Evolutionary conservation across 2,888 invertebrate species (phyloP), one percentile per base, ranked within the genome.

Genomic region (Harpagoxenus sublaevis): DNA sequence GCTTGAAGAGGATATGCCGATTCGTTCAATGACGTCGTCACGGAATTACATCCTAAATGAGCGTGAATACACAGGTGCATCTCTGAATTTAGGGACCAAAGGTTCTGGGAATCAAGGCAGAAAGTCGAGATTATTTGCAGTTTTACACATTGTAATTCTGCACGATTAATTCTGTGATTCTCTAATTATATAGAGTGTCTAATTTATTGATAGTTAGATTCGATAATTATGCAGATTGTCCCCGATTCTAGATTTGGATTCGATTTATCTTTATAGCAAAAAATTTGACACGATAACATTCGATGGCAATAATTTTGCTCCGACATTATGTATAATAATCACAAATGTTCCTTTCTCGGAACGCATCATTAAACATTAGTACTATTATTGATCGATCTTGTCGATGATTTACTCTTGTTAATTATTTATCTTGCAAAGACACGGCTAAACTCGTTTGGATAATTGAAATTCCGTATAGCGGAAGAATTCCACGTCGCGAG

Each of bases 1-100:
- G 18, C 28, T 77, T 75, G 63, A 75, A 75, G 75, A 63, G 48
- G 75, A 75, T 75, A 63, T 75, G 35, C 15, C 15, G 48, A 63
- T 75, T 75, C 35, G 62, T 23, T 45, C 28, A 35, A 35, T 23
- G 35, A 48, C 12, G 23, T 23, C 35, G 53, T 18, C 35, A 15
- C 18, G n/a, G 10, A 9, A 42, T 57, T 42, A 23, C 42, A 3
- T 60, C 4, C 15, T 31, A 62, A 74, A 15, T 62, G 8, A 74
- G 0, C 3, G 55, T 10, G 9, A 55, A 55, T 51, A 15, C 15
- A 28, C 18, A 31, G 60, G 12, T 45, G 62, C 12, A 74, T 12
- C 2, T 31, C 28, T 74, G 28, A 57, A 60, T 28, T 42, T 60
- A 28, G 31, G 35, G 10, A 28, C 3, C 12, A 12, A 23, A 42